Evolutionary conservation across 2,888 invertebrate genomes (phyloP), one percentile per base, ranked within the genome.

Genomic region (Leucania comma): DNA sequence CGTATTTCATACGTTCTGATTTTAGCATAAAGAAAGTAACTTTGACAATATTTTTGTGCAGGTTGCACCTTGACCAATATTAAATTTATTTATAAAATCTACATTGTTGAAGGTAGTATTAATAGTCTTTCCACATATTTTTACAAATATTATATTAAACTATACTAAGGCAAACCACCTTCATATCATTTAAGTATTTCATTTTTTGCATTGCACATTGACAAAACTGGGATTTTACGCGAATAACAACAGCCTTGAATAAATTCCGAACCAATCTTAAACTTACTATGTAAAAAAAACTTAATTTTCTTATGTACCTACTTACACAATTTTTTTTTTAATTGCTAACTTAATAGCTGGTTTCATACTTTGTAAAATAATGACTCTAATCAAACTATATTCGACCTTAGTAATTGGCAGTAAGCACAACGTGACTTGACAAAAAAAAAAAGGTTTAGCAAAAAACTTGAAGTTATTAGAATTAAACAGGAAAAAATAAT

Each of bases 281-380:
- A 12, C 32, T 12, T 35, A 32, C 38, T 38, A 48, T 38, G 29
- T 12, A 29, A n/a, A n/a, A n/a, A n/a, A n/a, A n/a, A n/a, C n/a
- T n/a, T n/a, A n/a, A n/a, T n/a, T n/a, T n/a, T n/a, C n/a, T n/a
- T n/a, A n/a, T n/a, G n/a, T n/a, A n/a, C 38, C 14, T 38, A 38
- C 14, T 38, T 42, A 42, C 4, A 14, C 38, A 42, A 42, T 42
- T 42, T 20, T 42, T 8, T 50, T 10, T 50, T 14, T 26, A 65
- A 29, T 17, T 38, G 32, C 32, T 24, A 12, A 32, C 3, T 9
- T 63, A 63, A 38, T n/a, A 10, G 29, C 26, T 29, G 32, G n/a
- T 72, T 22, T 46, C 10, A 20, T 10, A 38, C 24, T 20, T n/a
- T 35, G 17, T 12, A 48, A 65, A 20, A 65, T 63, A 9, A 29